phyloP scores from a whole-genome alignment of 2,797 vertebrate genomes.

The Danio jaintianensis region DNA sequence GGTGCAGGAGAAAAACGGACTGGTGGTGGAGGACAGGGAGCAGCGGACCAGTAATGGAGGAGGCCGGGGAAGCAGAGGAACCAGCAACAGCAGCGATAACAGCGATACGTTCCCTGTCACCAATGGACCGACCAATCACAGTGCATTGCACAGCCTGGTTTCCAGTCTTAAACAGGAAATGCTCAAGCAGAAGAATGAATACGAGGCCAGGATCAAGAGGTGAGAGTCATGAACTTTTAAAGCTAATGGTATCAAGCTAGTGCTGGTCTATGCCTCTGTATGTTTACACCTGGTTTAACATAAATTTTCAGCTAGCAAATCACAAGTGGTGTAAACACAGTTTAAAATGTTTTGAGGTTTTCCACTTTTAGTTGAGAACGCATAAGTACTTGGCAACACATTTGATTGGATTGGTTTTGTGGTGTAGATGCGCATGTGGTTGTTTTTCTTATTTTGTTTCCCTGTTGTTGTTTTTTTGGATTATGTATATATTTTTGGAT shows the following conservation, averaged over 20 bases:
- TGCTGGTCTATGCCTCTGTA: background rate
- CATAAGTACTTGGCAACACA: too few relatives aligned
- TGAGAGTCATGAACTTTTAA: constrained; percentile 60
- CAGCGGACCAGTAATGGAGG: constrained; percentile 75
- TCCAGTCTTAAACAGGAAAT: constrained; percentile 97
- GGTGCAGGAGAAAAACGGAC: constrained; percentile 70
- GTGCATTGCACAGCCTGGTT: constrained; percentile 94
- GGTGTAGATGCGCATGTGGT: too few relatives aligned
- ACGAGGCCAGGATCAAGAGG: constrained; percentile 95
- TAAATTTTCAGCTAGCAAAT: too few relatives aligned
- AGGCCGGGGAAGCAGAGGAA: constrained; percentile 71
- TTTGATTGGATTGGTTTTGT: too few relatives aligned
- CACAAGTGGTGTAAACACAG: too few relatives aligned
- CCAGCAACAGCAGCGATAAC: constrained; percentile 91
- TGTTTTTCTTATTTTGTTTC: too few relatives aligned
- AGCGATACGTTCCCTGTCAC: constrained; percentile 84
- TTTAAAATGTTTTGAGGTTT: too few relatives aligned
- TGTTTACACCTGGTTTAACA: too few relatives aligned
- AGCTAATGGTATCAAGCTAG: background rate
- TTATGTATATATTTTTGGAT: too few relatives aligned
- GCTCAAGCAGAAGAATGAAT: constrained; percentile 94
- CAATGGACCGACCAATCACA: constrained; percentile 83
- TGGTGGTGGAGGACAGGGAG: constrained; percentile 73
- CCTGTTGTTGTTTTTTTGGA: too few relatives aligned
- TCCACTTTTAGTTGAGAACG: too few relatives aligned